These are phyloP conservation scores for Clepsis dumicolana DNA, from an alignment of 2,888 invertebrate genomes.

Conservation along the genomic window DNA sequence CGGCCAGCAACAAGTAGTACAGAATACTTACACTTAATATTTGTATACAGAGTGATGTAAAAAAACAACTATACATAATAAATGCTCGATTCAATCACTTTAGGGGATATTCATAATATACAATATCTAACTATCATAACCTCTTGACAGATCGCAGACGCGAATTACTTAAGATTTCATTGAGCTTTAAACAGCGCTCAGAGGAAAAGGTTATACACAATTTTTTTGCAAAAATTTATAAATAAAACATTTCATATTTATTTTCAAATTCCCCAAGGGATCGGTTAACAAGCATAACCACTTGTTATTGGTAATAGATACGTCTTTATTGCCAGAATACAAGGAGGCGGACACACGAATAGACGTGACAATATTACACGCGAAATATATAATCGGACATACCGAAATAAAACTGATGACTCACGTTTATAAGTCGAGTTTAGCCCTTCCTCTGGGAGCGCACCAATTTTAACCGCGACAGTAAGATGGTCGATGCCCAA, in stretches of 20 bases:
- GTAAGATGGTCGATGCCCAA: no score
- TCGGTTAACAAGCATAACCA: background rate
- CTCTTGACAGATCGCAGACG: background rate
- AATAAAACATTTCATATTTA: background rate
- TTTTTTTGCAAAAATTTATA: background rate
- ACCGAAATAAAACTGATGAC: no score
- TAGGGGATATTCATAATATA: conserved; percentile 12
- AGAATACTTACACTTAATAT: conserved; percentile 19
- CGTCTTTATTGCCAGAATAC: background rate
- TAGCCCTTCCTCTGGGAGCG: no score
- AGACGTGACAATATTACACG: background rate
- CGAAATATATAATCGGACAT: no score
- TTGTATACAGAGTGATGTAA: conserved; percentile 25
- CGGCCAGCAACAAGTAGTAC: background rate
- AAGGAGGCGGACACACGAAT: background rate
- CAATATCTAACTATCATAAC: conserved; percentile 1
- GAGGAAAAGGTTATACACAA: background rate
- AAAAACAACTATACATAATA: conserved; percentile 24
- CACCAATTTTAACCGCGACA: no score
- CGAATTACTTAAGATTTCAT: background rate
- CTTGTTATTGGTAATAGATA: background rate
- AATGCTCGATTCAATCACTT: conserved; percentile 21
- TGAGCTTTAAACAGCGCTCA: background rate
- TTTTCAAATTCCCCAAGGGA: background rate
- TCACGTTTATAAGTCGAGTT: no score